These are phyloP conservation scores for Caerostris extrusa DNA, from an alignment of 1,140 invertebrate species.

Conservation along the genomic window DNA sequence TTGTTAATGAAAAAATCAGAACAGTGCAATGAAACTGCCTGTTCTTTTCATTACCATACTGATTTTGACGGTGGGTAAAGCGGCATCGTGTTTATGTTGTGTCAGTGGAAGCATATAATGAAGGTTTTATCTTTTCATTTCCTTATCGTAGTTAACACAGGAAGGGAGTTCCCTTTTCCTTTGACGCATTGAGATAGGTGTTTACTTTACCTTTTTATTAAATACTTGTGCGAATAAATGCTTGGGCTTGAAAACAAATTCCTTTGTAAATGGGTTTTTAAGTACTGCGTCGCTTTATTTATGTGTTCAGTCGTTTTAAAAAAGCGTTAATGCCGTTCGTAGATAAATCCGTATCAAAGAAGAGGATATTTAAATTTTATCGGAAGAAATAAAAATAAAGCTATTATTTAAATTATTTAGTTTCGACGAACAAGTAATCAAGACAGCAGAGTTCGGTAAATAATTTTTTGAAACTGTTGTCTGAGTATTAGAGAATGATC, in stretches of 20 bases:
- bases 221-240: not conserved
- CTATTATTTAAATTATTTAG: not conserved
- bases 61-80: not conserved
- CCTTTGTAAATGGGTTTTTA: not conserved
- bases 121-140: slow-evolving; percentile 3
- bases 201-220: not conserved
- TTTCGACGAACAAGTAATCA: not conserved
- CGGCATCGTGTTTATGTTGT: not conserved
- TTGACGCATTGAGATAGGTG: not conserved
- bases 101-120: not conserved
- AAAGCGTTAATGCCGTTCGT: not conserved
- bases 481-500: too few species aligned
- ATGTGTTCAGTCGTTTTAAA: not conserved
- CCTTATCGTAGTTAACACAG: not conserved
- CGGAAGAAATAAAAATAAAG: not conserved
- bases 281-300: not conserved
- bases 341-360: not conserved
- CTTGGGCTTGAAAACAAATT: not conserved
- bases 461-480: too few species aligned
- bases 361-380: not conserved
- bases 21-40: not conserved
- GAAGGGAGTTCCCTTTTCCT: not conserved
- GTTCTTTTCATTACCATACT: not conserved
- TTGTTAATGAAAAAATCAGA: not conserved
- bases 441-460: too few species aligned